Base-by-base conservation (phyloP, 2,113 vertebrate species). In the Cyanistes caeruleus region DNA sequence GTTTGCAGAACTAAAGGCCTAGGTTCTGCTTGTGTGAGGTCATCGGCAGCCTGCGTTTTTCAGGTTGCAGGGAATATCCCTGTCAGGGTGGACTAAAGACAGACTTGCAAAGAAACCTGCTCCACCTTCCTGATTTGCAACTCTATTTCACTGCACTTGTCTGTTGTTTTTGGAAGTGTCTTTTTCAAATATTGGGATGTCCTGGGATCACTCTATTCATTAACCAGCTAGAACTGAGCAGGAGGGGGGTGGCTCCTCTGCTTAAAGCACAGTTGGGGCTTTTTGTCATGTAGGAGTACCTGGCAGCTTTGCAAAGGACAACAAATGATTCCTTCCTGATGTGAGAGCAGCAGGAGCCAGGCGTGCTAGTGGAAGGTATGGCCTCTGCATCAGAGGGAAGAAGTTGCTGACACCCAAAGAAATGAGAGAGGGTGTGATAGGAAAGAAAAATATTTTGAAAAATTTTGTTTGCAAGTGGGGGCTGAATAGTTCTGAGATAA, bases 391-490 rank as follows among this genome's bases (percentile, higher is more conserved):
- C 68, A 90, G 60, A 75, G 64, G n/a, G 62, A 63, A 93, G 83
- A 91, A 95, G 72, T 84, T 95, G 93, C 95, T 94, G 95, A 95
- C 93, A 92, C 46, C 41, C 83, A 86, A 85, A 90, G 75, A 96
- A 95, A 77, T 2, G 5, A 74, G 64, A 92, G 10, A 95, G 95
- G 92, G 88, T 78, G 96, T 96, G 95, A 95, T 84, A 96, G 85
- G 95, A 96, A 97, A 96, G 70, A 76, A 95, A 96, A 97, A 96
- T 94, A 93, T 96, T 96, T 95, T 90, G 72, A 96, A 86, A 90
- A 93, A 86, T 88, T 52, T 88, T 94, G 74, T 93, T 96, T 97
- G 88, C 52, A 90, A 88, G 65, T 82, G 43, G 81, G 70, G 75
- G 60, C 76, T 1, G 52, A 93, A 76, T 59, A 68, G 48, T 31